Percentiles rank a stretch among this genome's conserved stretches.
Conservation (phyloP, 2,113 vertebrate species). For the Gymnogyps californianus region DNA sequence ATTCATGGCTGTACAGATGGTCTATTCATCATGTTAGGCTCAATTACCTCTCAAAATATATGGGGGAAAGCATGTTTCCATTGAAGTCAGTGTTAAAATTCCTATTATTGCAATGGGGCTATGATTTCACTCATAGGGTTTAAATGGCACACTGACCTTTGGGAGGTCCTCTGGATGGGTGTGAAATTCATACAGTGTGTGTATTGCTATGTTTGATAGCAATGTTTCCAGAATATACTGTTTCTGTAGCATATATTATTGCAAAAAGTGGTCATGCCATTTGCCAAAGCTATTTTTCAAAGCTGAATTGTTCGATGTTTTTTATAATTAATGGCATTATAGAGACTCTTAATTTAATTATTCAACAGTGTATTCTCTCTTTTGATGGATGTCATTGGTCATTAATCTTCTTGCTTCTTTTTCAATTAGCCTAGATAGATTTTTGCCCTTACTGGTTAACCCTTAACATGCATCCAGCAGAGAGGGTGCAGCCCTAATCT, state of each 20-base stretch:
- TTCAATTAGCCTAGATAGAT: neutral
- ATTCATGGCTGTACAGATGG: slow-evolving; percentile 32
- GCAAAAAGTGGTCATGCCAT: neutral
- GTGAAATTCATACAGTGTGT: neutral
- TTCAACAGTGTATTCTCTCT: slow-evolving; percentile 4
- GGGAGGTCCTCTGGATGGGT: neutral
- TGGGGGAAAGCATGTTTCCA: slow-evolving; percentile 14
- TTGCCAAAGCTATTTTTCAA: slow-evolving; percentile 18
- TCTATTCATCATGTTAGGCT: slow-evolving; percentile 51
- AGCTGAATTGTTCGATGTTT: neutral
- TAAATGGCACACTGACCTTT: neutral
- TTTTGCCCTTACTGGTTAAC: slow-evolving; percentile 9
- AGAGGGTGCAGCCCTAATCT: neutral
- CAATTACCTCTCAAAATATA: slow-evolving; percentile 40
- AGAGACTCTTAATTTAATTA: slow-evolving; percentile 7
- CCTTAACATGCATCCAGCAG: neutral
- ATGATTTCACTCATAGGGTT: neutral
- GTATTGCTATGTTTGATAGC: neutral
- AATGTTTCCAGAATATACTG: neutral
- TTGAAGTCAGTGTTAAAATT: slow-evolving; percentile 18
- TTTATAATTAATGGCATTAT: slow-evolving; percentile 18
- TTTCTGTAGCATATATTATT: neutral
- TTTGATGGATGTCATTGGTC: slow-evolving; percentile 22
- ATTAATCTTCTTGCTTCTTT: slow-evolving; percentile 10
- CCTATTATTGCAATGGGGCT: neutral